Evolutionary conservation across 2,113 vertebrate species (phyloP).

Genomic region (Aptenodytes patagonicus): DNA sequence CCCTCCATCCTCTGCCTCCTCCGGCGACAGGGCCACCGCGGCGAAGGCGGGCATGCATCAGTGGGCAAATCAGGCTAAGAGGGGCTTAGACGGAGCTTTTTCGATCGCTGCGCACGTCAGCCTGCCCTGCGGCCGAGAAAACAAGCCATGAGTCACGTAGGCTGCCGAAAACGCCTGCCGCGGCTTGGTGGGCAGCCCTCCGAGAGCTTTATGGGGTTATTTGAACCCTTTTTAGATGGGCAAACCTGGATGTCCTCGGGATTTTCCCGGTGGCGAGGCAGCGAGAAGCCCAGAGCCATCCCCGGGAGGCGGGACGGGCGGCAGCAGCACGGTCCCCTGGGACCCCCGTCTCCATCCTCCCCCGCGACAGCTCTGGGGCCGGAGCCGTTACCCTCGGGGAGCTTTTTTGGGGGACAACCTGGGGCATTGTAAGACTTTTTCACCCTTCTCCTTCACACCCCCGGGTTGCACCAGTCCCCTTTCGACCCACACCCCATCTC

Average conservation of each 20-base stretch:
- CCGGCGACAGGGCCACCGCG: fast-evolving
- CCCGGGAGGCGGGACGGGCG: neutral
- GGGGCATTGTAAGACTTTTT: neutral
- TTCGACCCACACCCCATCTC: neutral
- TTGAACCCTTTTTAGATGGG: neutral
- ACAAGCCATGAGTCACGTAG: neutral
- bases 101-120: neutral
- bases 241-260: fast-evolving
- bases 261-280: neutral
- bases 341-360: neutral
- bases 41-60: neutral
- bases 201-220: fast-evolving
- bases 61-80: slow-evolving; percentile 54
- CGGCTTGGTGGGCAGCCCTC: neutral
- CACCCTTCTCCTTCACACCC: neutral
- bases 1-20: neutral
- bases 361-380: neutral
- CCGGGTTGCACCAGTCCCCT: too few relatives aligned
- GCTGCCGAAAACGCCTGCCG: neutral
- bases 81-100: slow-evolving; percentile 50
- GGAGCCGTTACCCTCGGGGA: neutral
- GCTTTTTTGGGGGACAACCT: neutral
- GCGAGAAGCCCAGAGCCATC: too few relatives aligned
- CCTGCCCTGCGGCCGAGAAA: neutral
- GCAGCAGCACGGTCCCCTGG: fast-evolving